Conservation (phyloP, 1,140 invertebrate genomes). For the Archegozetes longisetosus region DNA sequence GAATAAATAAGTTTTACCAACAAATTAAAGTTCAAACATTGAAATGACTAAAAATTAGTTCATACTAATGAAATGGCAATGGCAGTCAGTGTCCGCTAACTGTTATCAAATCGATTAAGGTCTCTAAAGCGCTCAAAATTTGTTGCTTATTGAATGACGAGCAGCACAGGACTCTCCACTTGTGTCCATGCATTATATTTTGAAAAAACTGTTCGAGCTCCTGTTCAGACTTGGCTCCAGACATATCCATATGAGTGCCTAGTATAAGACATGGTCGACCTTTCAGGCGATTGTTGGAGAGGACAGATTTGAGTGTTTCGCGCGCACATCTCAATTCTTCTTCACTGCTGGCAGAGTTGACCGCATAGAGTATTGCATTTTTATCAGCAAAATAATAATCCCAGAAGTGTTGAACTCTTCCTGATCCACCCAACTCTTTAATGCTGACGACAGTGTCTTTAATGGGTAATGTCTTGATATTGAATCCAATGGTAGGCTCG, state of each 20-base stretch:
- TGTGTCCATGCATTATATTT: slow-evolving; percentile 1
- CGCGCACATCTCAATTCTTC: slow-evolving; percentile 14
- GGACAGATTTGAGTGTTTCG: slow-evolving; percentile 17
- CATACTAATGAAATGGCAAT: neutral
- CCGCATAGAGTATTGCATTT: slow-evolving; percentile 21
- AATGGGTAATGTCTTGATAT: slow-evolving; percentile 23
- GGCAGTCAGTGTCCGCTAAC: neutral
- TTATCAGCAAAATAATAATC: slow-evolving; percentile 22
- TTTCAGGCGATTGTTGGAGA: slow-evolving; percentile 16
- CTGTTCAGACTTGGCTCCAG: slow-evolving; percentile 3
- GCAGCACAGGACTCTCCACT: slow-evolving; percentile 8
- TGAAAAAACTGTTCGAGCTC: slow-evolving; percentile 10
- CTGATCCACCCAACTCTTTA: slow-evolving; percentile 27
- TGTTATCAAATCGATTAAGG: slow-evolving; percentile 8
- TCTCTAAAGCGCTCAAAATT: slow-evolving; percentile 5
- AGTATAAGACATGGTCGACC: slow-evolving; percentile 22
- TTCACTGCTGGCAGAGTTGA: slow-evolving; percentile 18
- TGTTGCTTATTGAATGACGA: neutral
- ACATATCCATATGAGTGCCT: slow-evolving; percentile 15
- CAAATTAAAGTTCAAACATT: neutral
- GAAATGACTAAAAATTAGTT: neutral
- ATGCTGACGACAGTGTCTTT: slow-evolving; percentile 29
- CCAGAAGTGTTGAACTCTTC: slow-evolving; percentile 21
- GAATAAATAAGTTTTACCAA: neutral
- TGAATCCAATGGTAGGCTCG: slow-evolving; percentile 29